phyloP scores from a whole-genome alignment of 1,140 invertebrate species.

The Microplitis demolitor region DNA sequence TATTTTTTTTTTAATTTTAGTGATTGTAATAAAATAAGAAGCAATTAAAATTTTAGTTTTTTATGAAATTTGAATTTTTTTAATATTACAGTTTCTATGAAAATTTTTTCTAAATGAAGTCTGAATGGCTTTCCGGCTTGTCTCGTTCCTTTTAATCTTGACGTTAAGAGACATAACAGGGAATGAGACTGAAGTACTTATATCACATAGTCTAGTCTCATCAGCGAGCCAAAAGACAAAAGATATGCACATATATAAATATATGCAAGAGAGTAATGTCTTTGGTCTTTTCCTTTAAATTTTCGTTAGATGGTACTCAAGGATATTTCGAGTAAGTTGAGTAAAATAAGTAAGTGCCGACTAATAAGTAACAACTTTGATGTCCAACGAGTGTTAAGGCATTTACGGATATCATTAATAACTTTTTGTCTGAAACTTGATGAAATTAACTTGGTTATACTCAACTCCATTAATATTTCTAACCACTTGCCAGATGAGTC shows the following conservation, averaged over 20 bases:
- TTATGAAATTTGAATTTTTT: no score
- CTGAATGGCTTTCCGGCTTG: no score
- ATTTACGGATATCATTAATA: constrained; percentile 38
- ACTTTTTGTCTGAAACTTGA: constrained; percentile 29
- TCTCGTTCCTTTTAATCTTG: background rate
- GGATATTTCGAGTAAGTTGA: no score
- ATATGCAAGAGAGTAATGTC: background rate
- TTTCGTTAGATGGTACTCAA: background rate
- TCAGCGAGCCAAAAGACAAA: background rate
- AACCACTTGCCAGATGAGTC: constrained; percentile 24
- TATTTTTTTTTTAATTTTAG: no score
- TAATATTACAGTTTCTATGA: no score
- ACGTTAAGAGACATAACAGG: no score
- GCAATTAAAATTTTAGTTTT: no score
- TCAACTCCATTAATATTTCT: constrained; percentile 36
- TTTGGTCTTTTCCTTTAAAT: background rate
- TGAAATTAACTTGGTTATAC: background rate
- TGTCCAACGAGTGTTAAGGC: constrained; percentile 28
- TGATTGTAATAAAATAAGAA: no score
- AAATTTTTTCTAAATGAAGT: no score
- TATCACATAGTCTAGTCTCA: background rate
- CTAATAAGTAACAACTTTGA: constrained; percentile 31
- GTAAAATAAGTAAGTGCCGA: constrained; percentile 23
- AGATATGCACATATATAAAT: background rate
- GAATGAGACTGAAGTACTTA: background rate